Conservation (phyloP, 2,888 invertebrate species). For the Lepidocyrtoides sp. region DNA sequence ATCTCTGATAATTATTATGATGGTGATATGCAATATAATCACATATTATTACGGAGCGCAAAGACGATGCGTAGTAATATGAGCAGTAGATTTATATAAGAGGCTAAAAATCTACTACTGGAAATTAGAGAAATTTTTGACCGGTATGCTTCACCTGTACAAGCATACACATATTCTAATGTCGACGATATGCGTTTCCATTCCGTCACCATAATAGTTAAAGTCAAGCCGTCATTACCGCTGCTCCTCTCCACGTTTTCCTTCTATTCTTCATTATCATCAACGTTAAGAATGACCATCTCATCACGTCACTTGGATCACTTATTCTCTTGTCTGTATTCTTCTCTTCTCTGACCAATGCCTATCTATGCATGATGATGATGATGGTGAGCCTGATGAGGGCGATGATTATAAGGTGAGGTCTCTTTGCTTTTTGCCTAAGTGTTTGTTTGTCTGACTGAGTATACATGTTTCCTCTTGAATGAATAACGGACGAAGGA, state of each 20-base stretch:
- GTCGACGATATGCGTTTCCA: too few species aligned
- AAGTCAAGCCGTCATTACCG: conserved; percentile 18
- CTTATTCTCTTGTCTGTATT: not conserved
- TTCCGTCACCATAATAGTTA: not conserved
- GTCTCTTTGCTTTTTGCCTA: not conserved
- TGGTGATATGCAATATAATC: too few species aligned
- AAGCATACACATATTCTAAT: too few species aligned
- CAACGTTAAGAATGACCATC: conserved; percentile 36
- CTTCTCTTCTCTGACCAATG: not conserved
- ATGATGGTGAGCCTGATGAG: not conserved
- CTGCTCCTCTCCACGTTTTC: not conserved
- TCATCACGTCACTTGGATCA: conserved; percentile 17
- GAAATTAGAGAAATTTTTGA: not conserved
- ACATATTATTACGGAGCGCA: not conserved
- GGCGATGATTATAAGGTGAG: conserved; percentile 16
- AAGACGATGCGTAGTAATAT: conserved; percentile 5
- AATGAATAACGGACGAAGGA: conserved; percentile 6
- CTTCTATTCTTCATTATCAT: conserved; percentile 33
- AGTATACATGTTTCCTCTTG: conserved; percentile 10
- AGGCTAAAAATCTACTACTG: not conserved
- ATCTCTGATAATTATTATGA: not conserved
- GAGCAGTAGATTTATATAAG: conserved; percentile 43
- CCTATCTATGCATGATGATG: not conserved
- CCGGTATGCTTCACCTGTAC: too few species aligned
- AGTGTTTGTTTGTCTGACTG: conserved; percentile 57